These are phyloP conservation scores for Oreotragus oreotragus DNA, from an alignment of 2,113 vertebrate genomes.

Conservation along the genomic window DNA sequence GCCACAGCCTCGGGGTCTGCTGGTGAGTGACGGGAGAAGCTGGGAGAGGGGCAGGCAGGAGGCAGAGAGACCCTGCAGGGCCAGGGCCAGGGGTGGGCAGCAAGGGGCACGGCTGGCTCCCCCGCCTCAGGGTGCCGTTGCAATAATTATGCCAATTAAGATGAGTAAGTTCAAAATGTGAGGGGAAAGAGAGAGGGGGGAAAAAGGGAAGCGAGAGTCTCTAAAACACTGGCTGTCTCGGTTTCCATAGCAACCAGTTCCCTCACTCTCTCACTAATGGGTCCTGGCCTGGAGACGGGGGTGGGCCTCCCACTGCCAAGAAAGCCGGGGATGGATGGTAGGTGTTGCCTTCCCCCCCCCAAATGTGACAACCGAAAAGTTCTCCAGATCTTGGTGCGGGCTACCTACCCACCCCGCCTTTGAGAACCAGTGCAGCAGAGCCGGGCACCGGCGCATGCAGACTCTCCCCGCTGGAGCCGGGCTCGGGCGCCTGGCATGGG, in stretches of 20 bases:
- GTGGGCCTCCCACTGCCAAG: not conserved
- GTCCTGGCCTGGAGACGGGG: not conserved
- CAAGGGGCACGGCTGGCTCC: not conserved
- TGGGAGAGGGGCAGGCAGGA: not conserved
- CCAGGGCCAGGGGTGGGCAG: not conserved
- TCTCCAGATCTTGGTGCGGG: too few species aligned
- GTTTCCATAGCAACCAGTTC: conserved; percentile 73
- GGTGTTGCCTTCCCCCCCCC: not conserved
- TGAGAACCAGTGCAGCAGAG: too few species aligned
- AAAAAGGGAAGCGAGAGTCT: not conserved
- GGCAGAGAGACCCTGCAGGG: not conserved
- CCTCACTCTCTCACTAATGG: not conserved
- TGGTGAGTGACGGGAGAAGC: not conserved
- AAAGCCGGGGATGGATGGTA: not conserved
- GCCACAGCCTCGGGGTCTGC: fast-evolving
- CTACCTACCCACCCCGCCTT: too few species aligned
- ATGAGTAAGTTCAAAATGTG: conserved; percentile 68
- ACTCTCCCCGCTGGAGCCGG: too few species aligned
- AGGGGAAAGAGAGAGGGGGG: not conserved
- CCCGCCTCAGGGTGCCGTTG: not conserved
- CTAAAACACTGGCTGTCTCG: conserved; percentile 13
- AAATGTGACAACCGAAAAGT: too few species aligned
- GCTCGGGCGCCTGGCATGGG: too few species aligned
- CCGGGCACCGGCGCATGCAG: too few species aligned
- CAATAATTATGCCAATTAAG: conserved; percentile 71